These are phyloP conservation scores for Frankliniella fusca DNA, from an alignment of 2,888 invertebrate species.

Conservation along the genomic window DNA sequence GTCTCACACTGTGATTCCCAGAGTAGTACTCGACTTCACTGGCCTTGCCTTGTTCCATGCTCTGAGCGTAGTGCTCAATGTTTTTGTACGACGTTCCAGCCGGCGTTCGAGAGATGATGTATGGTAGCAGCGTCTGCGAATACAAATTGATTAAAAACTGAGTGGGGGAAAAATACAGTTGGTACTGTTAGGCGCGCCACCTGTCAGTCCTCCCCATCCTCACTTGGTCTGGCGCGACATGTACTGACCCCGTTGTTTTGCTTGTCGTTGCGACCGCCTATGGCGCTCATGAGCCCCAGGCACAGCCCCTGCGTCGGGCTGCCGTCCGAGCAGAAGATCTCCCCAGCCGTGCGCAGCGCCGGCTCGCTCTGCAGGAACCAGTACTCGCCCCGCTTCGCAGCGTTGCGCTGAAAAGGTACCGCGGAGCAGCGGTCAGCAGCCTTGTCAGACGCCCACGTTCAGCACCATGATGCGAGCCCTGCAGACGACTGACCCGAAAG, in stretches of 20 bases:
- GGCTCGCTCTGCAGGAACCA: neutral
- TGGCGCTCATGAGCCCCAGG: neutral
- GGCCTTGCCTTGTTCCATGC: neutral
- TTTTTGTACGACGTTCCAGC: neutral
- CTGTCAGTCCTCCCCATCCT: no score
- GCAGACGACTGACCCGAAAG: no score
- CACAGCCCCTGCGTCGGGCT: neutral
- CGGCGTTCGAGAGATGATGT: neutral
- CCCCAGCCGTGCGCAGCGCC: neutral
- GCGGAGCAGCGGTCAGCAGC: neutral
- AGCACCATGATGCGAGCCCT: no score
- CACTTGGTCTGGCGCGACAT: neutral
- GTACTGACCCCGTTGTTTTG: neutral
- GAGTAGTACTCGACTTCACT: neutral
- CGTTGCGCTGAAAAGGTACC: neutral
- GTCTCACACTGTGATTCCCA: no score
- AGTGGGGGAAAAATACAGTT: no score
- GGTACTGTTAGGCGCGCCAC: no score
- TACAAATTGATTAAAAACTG: no score
- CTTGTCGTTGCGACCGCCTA: neutral
- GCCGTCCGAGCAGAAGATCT: conserved; percentile 19
- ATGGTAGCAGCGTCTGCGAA: neutral
- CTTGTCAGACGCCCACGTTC: no score
- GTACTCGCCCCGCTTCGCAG: neutral
- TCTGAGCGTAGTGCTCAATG: neutral